Evolutionary conservation across 2,888 invertebrate species (phyloP), one percentile per base, ranked within the genome.

Genomic region (Ecliptopera silaceata): DNA sequence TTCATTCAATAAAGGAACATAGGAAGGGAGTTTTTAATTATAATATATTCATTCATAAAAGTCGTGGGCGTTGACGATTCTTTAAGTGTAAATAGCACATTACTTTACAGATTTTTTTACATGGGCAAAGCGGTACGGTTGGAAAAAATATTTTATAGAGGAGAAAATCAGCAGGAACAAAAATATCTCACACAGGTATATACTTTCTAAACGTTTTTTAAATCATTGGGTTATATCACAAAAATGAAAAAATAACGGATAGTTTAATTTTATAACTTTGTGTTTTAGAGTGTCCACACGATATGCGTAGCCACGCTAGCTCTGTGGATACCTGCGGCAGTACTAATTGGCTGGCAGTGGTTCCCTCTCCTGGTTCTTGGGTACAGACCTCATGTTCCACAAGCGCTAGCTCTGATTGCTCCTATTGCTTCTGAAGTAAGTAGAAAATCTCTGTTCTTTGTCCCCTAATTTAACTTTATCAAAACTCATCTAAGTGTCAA

Each of bases 391-490:
- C 88, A 90, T 48, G 83, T 92, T n/a, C 92, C 92, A 1, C 79
- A 86, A 2, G 82, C 83, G 1, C 70, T 92, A 32, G 85, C 88
- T 1, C 66, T 92, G 17, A 77, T 92, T 41, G 91, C 92, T 18
- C 86, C 92, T 4, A 83, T 92, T 46, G 84, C 91, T 45, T 83
- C 90, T n/a, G 92, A 92, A 85, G 92, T 92, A 75, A 70, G 64
- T 51, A 15, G 18, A 20, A 44, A 11, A 26, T 17, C 4, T 15
- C 5, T 26, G 4, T 26, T 26, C 10, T 26, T 4, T 26, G 10
- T 22, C 6, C 2, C 22, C 22, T 22, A 22, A 22, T 1, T 26
- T 8, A 26, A 26, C 10, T 2, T 1, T 8, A 8, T 26, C 10
- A 26, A 26, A 26, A 6, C 6, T 26, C 26, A 26, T 4, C 26